phyloP scores from a whole-genome alignment of 2,113 vertebrate species.

The Podiceps cristatus region DNA sequence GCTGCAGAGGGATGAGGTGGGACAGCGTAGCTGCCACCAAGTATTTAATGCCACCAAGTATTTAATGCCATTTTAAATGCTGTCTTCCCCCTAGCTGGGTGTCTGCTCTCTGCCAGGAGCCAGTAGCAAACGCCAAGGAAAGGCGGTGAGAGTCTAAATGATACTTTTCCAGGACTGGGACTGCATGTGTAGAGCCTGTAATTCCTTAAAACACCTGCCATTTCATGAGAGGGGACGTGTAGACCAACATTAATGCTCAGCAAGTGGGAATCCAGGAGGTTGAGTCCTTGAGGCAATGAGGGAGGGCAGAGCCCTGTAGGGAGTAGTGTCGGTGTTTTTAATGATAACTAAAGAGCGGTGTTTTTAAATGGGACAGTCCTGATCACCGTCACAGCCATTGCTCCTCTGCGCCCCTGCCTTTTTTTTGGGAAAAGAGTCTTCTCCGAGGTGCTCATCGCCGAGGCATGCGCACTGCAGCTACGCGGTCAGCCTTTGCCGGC shows the following conservation, averaged over 20 bases:
- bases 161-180: neutral
- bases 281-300: neutral
- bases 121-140: neutral
- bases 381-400: neutral
- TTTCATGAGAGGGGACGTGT: fast-evolving
- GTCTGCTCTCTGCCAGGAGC: neutral
- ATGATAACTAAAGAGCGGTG: fast-evolving
- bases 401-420: neutral
- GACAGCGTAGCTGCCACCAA: neutral
- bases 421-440: neutral
- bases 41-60: neutral
- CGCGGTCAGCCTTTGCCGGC: neutral
- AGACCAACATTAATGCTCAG: neutral
- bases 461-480: neutral
- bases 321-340: neutral
- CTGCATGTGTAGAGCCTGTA: neutral
- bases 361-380: neutral
- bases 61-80: neutral
- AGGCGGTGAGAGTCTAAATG: neutral
- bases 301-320: neutral
- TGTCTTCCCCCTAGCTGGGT: neutral
- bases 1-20: neutral
- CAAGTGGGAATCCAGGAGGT: neutral
- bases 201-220: neutral
- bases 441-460: fast-evolving